These are phyloP conservation scores for Crypturellus undulatus DNA, from an alignment of 2,113 vertebrate genomes.

Conservation along the genomic window DNA sequence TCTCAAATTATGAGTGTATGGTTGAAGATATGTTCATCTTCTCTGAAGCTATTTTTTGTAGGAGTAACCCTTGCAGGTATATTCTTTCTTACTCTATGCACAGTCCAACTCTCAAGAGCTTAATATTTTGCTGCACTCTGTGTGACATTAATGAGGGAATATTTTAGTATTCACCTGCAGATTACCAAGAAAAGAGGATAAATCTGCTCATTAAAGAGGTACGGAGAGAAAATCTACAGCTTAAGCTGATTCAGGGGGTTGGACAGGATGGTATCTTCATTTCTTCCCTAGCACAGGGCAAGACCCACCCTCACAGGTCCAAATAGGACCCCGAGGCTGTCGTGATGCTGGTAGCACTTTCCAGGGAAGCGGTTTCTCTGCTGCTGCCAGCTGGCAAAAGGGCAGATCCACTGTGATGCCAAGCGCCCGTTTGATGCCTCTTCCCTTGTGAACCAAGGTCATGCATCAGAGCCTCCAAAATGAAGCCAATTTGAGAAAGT, in stretches of 20 bases:
- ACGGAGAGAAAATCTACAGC: background rate
- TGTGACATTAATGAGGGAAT: background rate
- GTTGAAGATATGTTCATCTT: background rate
- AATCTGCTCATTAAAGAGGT: background rate
- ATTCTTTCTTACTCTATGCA: background rate
- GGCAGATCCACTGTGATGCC: rapidly evolving
- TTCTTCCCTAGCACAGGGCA: background rate
- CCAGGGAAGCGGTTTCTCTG: background rate
- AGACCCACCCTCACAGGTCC: background rate
- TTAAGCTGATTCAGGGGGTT: background rate
- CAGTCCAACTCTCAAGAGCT: background rate
- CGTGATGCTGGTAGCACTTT: background rate
- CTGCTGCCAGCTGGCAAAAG: rapidly evolving
- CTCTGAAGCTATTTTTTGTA: background rate
- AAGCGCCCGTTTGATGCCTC: no score
- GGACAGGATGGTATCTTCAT: background rate
- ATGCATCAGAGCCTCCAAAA: background rate
- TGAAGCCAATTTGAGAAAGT: background rate
- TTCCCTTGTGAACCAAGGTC: background rate
- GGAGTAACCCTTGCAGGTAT: background rate
- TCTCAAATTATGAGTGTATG: background rate
- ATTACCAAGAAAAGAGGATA: background rate
- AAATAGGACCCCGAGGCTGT: background rate
- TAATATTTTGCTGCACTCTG: background rate
- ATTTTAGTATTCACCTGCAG: background rate